phyloP scores from a whole-genome alignment of 2,797 vertebrate species.

The Mormyrus proboscirostris region DNA sequence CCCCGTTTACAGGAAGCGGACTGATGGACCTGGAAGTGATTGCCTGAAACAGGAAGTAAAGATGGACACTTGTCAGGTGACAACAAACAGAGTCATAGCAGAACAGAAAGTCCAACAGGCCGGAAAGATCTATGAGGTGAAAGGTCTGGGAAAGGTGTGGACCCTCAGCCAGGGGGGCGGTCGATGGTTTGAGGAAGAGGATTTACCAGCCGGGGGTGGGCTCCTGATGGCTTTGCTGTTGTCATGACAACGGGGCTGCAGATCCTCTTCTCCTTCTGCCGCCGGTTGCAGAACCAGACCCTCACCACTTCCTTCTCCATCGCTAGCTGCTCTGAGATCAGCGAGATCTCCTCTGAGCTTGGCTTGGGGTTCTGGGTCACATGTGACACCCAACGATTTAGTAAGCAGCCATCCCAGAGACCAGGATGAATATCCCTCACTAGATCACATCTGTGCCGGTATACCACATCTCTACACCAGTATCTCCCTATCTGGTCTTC shows the following conservation, averaged over 20 bases:
- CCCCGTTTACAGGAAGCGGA: slow-evolving; percentile 76
- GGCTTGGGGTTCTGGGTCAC: slow-evolving; percentile 86
- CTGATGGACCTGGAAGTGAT: slow-evolving; percentile 80
- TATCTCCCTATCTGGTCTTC: neutral
- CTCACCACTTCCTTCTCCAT: slow-evolving; percentile 99
- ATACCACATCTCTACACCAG: neutral
- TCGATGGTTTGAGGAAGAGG: neutral
- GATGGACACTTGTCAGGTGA: neutral
- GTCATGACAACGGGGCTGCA: slow-evolving; percentile 72
- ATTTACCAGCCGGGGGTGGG: slow-evolving; percentile 81
- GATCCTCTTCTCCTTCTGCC: slow-evolving; percentile 96
- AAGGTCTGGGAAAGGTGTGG: neutral
- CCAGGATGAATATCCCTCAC: neutral
- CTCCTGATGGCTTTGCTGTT: slow-evolving; percentile 79
- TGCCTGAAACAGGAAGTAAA: slow-evolving; percentile 59
- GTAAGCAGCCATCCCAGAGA: neutral
- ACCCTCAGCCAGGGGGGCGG: neutral
- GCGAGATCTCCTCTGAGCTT: slow-evolving; percentile 91
- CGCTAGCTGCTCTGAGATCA: slow-evolving; percentile 91
- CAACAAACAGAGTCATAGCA: neutral
- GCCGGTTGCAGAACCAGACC: slow-evolving; percentile 97
- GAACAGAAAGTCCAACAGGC: neutral
- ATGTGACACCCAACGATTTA: neutral
- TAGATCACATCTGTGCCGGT: neutral
- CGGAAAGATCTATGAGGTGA: neutral